Evolutionary conservation across 1,140 invertebrate genomes (phyloP).

Genomic region (Cyphomyrmex costatus): DNA sequence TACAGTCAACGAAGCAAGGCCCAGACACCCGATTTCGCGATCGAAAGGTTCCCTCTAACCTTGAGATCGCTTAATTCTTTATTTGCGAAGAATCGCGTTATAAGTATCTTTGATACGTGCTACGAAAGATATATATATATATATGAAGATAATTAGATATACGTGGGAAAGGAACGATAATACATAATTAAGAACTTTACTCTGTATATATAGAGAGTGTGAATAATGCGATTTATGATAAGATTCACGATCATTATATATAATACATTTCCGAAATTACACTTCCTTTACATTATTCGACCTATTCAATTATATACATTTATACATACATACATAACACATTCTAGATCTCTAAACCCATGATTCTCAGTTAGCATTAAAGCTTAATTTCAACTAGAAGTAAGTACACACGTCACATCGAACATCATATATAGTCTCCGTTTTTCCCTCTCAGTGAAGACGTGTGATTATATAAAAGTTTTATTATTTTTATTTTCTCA

Average conservation of each 20-base stretch:
- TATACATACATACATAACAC: too few relatives aligned
- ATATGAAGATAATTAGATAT: not conserved
- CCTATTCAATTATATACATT: not conserved
- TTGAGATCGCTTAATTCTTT: slow-evolving; percentile 10
- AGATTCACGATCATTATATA: not conserved
- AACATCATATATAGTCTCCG: too few relatives aligned
- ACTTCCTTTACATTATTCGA: not conserved
- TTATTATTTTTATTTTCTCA: slow-evolving; percentile 25
- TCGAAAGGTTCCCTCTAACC: not conserved
- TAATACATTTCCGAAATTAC: not conserved
- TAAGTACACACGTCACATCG: not conserved
- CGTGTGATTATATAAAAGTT: slow-evolving; percentile 3
- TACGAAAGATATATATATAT: too few relatives aligned
- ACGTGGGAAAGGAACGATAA: not conserved
- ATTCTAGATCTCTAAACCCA: not conserved
- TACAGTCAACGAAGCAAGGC: slow-evolving; percentile 50
- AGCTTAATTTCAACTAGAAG: not conserved
- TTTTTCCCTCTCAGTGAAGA: slow-evolving; percentile 2
- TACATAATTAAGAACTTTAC: slow-evolving; percentile 5
- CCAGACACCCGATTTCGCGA: not conserved
- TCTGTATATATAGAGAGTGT: not conserved
- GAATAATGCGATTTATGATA: not conserved
- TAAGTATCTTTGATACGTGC: not conserved
- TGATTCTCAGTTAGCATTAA: not conserved
- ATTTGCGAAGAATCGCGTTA: not conserved